A percentile compares a stretch with the other conserved stretches of the same genome.
Conservation (phyloP, 2,888 invertebrate genomes). For the Chorisops tibialis region DNA sequence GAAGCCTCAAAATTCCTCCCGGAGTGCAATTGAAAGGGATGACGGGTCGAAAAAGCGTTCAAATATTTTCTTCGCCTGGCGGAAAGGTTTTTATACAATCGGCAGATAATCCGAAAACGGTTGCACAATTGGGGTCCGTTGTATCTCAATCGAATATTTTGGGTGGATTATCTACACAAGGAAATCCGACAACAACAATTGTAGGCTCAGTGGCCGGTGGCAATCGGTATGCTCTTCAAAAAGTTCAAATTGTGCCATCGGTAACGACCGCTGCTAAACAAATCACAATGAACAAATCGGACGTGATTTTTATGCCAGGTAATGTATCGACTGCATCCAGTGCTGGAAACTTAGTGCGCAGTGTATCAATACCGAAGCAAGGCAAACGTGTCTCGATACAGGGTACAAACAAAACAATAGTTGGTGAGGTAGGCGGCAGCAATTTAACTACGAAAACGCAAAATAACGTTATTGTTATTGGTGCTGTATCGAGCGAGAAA, state of each 20-base stretch:
- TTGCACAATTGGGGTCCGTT: slow-evolving; percentile 26
- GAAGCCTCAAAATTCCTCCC: slow-evolving; percentile 40
- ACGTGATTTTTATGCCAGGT: slow-evolving; percentile 44
- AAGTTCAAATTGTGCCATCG: slow-evolving; percentile 47
- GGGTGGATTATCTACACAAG: too few species aligned
- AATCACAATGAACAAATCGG: slow-evolving; percentile 40
- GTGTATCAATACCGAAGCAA: slow-evolving; percentile 22
- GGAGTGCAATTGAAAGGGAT: slow-evolving; percentile 43
- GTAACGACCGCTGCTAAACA: slow-evolving; percentile 31
- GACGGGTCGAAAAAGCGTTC: slow-evolving; percentile 43
- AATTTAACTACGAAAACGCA: slow-evolving; percentile 18
- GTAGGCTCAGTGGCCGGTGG: slow-evolving; percentile 33
- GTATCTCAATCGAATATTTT: background rate
- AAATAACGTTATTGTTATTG: slow-evolving; percentile 37
- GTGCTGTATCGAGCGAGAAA: slow-evolving; percentile 32
- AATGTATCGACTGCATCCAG: slow-evolving; percentile 12
- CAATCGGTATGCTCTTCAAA: slow-evolving; percentile 47
- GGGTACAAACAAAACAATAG: slow-evolving; percentile 10
- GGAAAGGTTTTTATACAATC: slow-evolving; percentile 48
- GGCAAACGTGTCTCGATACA: slow-evolving; percentile 5
- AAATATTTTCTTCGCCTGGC: slow-evolving; percentile 48
- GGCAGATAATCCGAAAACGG: slow-evolving; percentile 22
- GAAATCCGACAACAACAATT: background rate
- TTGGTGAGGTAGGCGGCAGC: slow-evolving; percentile 6
- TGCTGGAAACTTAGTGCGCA: slow-evolving; percentile 14